Evolutionary conservation across 2,797 vertebrate genomes (phyloP).

Genomic region (Alcedo quadribrachys): DNA sequence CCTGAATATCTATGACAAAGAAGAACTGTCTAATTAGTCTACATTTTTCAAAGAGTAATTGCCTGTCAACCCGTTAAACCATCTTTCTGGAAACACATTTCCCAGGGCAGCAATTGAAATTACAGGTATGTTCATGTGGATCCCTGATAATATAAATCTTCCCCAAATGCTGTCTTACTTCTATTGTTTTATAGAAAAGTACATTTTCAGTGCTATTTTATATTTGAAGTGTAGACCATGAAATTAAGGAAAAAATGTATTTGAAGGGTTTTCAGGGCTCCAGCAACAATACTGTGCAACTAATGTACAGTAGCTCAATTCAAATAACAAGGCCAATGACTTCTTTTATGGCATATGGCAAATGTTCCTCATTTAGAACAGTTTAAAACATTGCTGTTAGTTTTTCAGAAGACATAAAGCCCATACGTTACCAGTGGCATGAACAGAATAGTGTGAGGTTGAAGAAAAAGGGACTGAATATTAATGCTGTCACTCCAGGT

Average conservation of each 20-base stretch:
- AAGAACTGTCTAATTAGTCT: slow-evolving; percentile 66
- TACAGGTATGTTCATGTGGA: slow-evolving; percentile 53
- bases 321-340: slow-evolving; percentile 34
- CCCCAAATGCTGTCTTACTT: slow-evolving; percentile 41
- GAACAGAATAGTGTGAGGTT: slow-evolving; percentile 13
- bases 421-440: neutral
- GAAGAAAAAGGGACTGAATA: slow-evolving; percentile 53
- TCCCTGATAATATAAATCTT: slow-evolving; percentile 55
- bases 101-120: slow-evolving; percentile 59
- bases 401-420: slow-evolving; percentile 21
- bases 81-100: slow-evolving; percentile 66
- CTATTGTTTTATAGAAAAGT: slow-evolving; percentile 53
- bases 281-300: neutral
- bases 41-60: slow-evolving; percentile 66
- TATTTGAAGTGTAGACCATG: slow-evolving; percentile 11
- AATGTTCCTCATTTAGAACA: slow-evolving; percentile 41
- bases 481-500: slow-evolving; percentile 58
- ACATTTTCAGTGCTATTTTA: slow-evolving; percentile 42
- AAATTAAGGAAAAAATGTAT: slow-evolving; percentile 52
- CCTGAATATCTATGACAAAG: slow-evolving; percentile 41
- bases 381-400: slow-evolving; percentile 45
- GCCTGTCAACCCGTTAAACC: slow-evolving; percentile 52
- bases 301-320: slow-evolving; percentile 34
- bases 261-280: slow-evolving; percentile 48
- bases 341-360: slow-evolving; percentile 5